These are phyloP conservation scores for Motacilla tschutschensis DNA, from an alignment of 2,113 vertebrate species.

Conservation along the genomic window DNA sequence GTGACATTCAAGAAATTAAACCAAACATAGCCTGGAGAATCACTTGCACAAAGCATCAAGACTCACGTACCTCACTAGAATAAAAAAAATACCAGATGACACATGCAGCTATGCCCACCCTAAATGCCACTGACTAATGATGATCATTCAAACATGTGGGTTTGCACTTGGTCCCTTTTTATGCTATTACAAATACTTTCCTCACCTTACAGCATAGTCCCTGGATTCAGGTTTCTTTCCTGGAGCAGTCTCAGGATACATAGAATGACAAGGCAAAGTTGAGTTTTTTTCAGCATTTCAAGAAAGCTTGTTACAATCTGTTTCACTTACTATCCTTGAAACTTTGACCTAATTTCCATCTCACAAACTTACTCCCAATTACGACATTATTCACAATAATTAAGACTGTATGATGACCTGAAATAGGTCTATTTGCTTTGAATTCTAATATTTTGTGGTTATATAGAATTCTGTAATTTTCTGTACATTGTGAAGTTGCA, in stretches of 20 bases:
- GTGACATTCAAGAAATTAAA: neutral
- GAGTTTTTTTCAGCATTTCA: neutral
- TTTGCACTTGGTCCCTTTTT: neutral
- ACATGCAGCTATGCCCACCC: neutral
- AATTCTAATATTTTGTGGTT: neutral
- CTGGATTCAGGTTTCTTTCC: neutral
- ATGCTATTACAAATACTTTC: neutral
- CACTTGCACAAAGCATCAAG: neutral
- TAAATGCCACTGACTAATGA: neutral
- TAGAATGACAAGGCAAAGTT: neutral
- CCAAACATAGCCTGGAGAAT: neutral
- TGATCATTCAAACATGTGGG: neutral
- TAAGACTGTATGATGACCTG: neutral
- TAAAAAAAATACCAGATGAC: neutral
- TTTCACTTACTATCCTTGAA: conserved; percentile 14
- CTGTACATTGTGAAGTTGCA: neutral
- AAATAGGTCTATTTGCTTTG: neutral
- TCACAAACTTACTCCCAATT: neutral
- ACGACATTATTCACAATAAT: neutral
- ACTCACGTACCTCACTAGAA: neutral
- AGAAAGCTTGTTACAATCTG: neutral
- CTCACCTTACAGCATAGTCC: neutral
- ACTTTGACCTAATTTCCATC: neutral
- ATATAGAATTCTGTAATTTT: neutral
- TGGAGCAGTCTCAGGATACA: neutral